Evolutionary conservation across 2,888 invertebrate genomes (phyloP), one percentile per base, ranked within the genome.

Genomic region (Bellardia bayeri): DNA sequence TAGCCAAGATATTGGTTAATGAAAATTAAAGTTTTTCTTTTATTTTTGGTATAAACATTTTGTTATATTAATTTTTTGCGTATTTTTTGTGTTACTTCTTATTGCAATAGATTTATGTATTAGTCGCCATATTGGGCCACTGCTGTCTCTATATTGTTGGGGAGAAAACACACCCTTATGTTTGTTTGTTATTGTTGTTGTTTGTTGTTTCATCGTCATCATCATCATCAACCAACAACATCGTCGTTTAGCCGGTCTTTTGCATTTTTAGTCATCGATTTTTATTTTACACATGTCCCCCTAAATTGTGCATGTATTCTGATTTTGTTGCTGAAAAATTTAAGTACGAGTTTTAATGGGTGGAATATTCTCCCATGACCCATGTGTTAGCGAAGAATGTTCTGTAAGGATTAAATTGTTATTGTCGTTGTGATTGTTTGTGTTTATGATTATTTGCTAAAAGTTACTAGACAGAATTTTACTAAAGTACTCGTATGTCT

Each of bases 91-190:
- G 8, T 7, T 68, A 16, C 30, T 56, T 9, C n/a, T 71, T 56
- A 68, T 76, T 78, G 84, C 63, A 78, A 63, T 78, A 78, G 11
- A 13, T 75, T 79, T 68, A 54, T 79, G 72, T 74, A 72, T 85
- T 78, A 68, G 78, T 82, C 85, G 87, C 87, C 82, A 87, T 87
- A 58, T 87, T 87, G 69, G n/a, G 30, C 51, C 16, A 71, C 49
- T 69, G n/a, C 64, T 71, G 79, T 81, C 56, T 49, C 9, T 14
- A 9, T 61, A 14, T 61, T 61, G 37, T 51, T 49, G 45, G 64
- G 63, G n/a, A 56, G 30, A 66, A 72, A 84, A 79, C 79, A 87
- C 82, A 79, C 84, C 87, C 84, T 54, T 78, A 30, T 16, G 11
- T 45, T 42, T 76, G 37, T 71, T 45, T 83, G 7, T 64, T 78